Evolutionary conservation across 2,888 invertebrate genomes (phyloP), one percentile per base, ranked within the genome.

Genomic region (Drosophila prolongata): DNA sequence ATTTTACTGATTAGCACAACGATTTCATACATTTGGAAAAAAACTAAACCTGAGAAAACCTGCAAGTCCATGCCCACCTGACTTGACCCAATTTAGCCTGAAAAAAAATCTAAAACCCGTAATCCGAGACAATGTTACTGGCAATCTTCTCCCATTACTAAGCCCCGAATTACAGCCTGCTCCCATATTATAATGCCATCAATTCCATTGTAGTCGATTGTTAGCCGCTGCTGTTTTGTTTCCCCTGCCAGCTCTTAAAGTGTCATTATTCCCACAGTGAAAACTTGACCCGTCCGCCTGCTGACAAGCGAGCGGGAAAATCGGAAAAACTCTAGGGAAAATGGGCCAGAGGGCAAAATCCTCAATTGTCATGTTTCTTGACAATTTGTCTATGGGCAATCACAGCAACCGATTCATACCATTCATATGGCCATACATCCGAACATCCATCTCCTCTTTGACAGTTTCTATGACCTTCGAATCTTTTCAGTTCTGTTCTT

Each of bases 391-490:
- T 71, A 64, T 71, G 71, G 71, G 72, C 64, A 71, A 71, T 71
- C 71, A 71, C 53, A 71, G 71, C 71, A 71, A 71, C 71, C 65
- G 54, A 65, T 65, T 55, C 55, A 65, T 47, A 37, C 55, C 66
- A 67, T 66, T 64, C 64, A 64, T 64, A 59, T 61, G 62, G 40
- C 47, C 57, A 64, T 52, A 44, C 65, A 65, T 19, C 46, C 43
- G 34, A 27, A 16, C 64, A 65, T 65, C 65, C 46, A 66, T 66
- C 54, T 69, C 54, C 35, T 69, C 70, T 69, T 75, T 70, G 56
- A 55, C 67, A 71, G 68, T 84, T 79, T 84, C 76, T 61, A 14
- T 64, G 81, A 77, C 84, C 81, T 80, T 80, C 80, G 55, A 16
- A 75, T 62, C 77, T 66, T 56, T 56, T 58, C 54, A 61, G 43